These are phyloP conservation scores for Atta cephalotes DNA, from an alignment of 1,140 invertebrate species.

Conservation along the genomic window DNA sequence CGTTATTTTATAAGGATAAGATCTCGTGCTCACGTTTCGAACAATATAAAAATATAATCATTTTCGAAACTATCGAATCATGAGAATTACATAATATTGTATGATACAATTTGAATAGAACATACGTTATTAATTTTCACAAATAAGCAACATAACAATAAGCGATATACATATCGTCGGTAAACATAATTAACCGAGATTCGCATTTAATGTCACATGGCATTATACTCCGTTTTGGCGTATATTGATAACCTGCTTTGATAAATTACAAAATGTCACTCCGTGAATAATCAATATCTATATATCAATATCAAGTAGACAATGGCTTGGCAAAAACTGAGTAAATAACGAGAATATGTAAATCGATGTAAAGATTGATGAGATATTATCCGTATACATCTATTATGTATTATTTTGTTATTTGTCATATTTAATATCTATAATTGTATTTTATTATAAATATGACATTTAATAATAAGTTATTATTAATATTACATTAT, in stretches of 20 bases:
- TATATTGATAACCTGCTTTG: conserved; percentile 37
- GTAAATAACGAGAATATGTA: conserved; percentile 22
- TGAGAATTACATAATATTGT: background rate
- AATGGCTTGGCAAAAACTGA: conserved; percentile 19
- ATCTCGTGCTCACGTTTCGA: background rate
- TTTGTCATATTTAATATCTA: conserved; percentile 29
- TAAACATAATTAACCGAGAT: conserved; percentile 54
- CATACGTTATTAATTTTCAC: conserved; percentile 21
- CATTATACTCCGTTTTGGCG: conserved; percentile 22
- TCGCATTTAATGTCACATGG: conserved; percentile 21
- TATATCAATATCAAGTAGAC: conserved; percentile 15
- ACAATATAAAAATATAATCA: background rate
- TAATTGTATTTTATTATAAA: conserved; percentile 19
- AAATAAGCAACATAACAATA: conserved; percentile 35
- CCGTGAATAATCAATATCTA: conserved; percentile 17
- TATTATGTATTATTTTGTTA: conserved; percentile 12
- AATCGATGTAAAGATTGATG: conserved; percentile 16
- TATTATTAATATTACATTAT: background rate
- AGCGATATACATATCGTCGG: conserved; percentile 17
- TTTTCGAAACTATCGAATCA: background rate
- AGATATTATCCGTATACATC: background rate
- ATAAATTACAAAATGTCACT: conserved; percentile 38
- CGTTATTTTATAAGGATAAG: conserved; percentile 36
- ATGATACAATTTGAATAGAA: background rate
- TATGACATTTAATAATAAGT: background rate